Base-by-base conservation (phyloP, 1,140 invertebrate species). In the Brachystomella parvula region DNA sequence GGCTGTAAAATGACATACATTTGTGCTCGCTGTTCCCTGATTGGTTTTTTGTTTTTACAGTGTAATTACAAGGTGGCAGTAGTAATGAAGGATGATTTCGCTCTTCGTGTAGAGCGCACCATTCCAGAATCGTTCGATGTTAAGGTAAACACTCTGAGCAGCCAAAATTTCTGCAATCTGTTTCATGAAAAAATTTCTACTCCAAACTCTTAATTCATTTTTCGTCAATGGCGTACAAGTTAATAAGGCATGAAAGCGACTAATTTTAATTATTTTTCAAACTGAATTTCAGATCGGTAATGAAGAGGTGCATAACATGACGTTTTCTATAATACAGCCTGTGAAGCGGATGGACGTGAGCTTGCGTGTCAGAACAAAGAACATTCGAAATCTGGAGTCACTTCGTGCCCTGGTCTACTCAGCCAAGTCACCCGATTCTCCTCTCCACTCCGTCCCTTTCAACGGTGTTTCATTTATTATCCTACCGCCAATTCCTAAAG, bases 401-500 rank as follows among this genome's bases (percentile, higher is more conserved):
- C 32, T 73, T 1, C 63, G 65, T 58, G 70, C 67, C 1, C 24
- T 60, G 12, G 58, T 72, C 2, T 72, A 70, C 31, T 67, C 67
- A 26, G 29, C 60, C 9, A 24, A 58, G 35, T 58, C 65, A 58
- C 70, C 68, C 6, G 72, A 73, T 21, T 44, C 53, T 6, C 64
- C 72, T 3, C 2, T 73, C 2, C 69, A 71, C 58, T 28, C 53
- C 2, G 64, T 65, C 3, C 26, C 58, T 17, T 73, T 71, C 33
- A 70, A 67, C 57, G 68, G 72, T 9, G 58, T 67, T 30, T 66
- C 72, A 1, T 71, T 67, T 47, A 65, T 72, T 19, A 71, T 73
- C 29, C 64, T 72, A 0, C 72, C 70, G 2, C 72, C 71, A 9
- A 65, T 73, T 49, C 67, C 65, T 3, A 73, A 71, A 39, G 72